Base-by-base conservation (phyloP, 2,113 vertebrate species). In the Ptilorrhoa leucosticta region DNA sequence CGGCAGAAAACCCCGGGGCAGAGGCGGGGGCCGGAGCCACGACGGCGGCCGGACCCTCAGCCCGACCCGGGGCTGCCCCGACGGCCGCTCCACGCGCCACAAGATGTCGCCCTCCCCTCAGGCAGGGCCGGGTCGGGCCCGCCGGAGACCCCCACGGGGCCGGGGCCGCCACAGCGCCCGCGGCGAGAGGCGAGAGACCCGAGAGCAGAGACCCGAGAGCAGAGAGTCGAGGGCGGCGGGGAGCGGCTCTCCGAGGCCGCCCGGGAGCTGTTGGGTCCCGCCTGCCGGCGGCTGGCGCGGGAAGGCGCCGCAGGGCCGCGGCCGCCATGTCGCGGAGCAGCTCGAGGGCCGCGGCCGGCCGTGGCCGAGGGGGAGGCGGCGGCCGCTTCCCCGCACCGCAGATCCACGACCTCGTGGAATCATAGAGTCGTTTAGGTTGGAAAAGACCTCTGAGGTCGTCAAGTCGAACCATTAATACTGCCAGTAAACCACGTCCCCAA, bases 91-190 rank as follows among this genome's bases (percentile, higher is more conserved):
- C 48, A 4, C 0, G 14, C 37, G 37, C 97, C 98, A 96, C 97
- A 84, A 96, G 98, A 54, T 98, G 98, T 61, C 98, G 56, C 94
- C 90, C 27, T 96, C 57, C 35, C 56, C 97, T 94, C 96, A 98
- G 90, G n/a, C 92, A 97, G 97, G 30, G 45, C 47, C 8, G 73
- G 30, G 7, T 44, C 16, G 56, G 16, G 15, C 44, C 19, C 11
- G 47, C 27, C 17, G 33, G 51, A 23, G 53, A 28, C 47, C 42
- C 68, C 44, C 37, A 23, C 12, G 24, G 56, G 18, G 30, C 17
- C 16, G 45, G 16, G 10, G 21, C 37, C 1, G 30, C 7, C 8
- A 4, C 23, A 7, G 56, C 13, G 28, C 9, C 26, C 7, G 37
- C 15, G 11, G 53, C 20, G 17, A 35, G 37, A 19, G 24, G 7